Conservation (phyloP, 1,140 invertebrate genomes). For the Hyles vespertilio region DNA sequence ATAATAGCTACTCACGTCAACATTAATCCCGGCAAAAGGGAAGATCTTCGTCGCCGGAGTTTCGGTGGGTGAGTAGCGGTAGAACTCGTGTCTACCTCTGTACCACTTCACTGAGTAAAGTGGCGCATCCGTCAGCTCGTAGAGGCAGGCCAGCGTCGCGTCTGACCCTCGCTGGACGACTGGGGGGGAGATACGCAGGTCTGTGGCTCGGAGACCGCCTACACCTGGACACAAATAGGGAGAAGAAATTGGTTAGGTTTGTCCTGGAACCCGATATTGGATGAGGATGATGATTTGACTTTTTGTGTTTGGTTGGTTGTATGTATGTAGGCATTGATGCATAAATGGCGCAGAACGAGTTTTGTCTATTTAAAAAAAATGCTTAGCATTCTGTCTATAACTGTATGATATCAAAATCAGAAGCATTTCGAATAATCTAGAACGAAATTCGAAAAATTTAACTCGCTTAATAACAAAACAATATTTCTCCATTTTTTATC, state of each 20-base stretch:
- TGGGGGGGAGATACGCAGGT: conserved; percentile 64
- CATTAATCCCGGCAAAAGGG: conserved; percentile 80
- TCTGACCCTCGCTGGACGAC: conserved; percentile 66
- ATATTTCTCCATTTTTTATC: not conserved
- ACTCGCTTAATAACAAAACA: not conserved
- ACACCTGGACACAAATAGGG: conserved; percentile 42
- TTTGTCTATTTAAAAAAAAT: too few relatives aligned
- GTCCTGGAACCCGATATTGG: too few relatives aligned
- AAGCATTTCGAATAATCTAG: too few relatives aligned
- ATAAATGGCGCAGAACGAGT: too few relatives aligned
- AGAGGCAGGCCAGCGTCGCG: conserved; percentile 76
- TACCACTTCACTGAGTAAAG: conserved; percentile 90
- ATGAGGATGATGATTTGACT: too few relatives aligned
- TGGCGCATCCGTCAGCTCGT: conserved; percentile 81
- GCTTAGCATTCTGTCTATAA: too few relatives aligned
- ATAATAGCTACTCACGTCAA: conserved; percentile 81
- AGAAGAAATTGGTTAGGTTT: too few relatives aligned
- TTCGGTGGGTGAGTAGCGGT: conserved; percentile 81
- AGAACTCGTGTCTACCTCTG: conserved; percentile 83
- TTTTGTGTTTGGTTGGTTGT: too few relatives aligned
- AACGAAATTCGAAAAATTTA: too few relatives aligned
- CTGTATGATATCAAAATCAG: too few relatives aligned
- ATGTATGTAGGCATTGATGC: too few relatives aligned
- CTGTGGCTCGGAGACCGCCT: conserved; percentile 65
- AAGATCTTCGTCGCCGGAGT: conserved; percentile 81